Evolutionary conservation across 30 jellyfish, hydroid and myxozoan species (phyloP), one percentile per base, ranked within the genome.

Genomic region (Aurelia sp.): DNA sequence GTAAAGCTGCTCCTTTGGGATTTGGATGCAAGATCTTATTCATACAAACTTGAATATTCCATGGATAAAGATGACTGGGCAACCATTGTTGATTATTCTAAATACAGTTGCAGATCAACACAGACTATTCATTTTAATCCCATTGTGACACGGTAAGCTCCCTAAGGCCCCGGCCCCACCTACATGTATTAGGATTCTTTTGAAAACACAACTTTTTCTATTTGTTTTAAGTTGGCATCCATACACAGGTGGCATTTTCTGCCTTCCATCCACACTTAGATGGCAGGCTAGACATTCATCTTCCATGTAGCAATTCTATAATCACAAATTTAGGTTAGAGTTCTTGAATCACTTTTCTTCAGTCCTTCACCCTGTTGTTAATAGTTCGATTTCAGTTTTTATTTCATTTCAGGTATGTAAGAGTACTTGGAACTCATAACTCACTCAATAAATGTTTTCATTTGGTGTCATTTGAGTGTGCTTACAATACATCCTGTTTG

Each of bases 11-110:
- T 82, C 30, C 73, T 93, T 53, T 93, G 98, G 98, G 98, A 93
- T 65, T 68, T 81, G 55, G 98, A 93, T 66, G 88, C 73, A 17
- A 67, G 98, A 47, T 88, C 94, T 8, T 93, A 93, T 68, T 93
- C 98, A 2, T 93, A 93, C 75, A 38, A 65, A 33, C 61, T 93
- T 47, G 97, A 88, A 62, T 74, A 88, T 83, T 93, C 98, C 5
- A 76, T 93, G 61, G 96, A 93, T 57, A 76, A 88, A 13, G 91
- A 93, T 13, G 91, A 93, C 19, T 93, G 98, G 98, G 62, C 88
- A 2, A 78, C 78, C 63, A 50, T 93, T 35, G 64, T 77, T 4
- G 98, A 93, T 74, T 93, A 93, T 81, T 81, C 97, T 4, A 47
- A 50, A 40, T 84, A 81, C 57, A 57, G 48, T 38, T 93, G 98